These are phyloP conservation scores for Lasiurus borealis DNA, from an alignment of 2,113 vertebrate genomes.

Conservation along the genomic window DNA sequence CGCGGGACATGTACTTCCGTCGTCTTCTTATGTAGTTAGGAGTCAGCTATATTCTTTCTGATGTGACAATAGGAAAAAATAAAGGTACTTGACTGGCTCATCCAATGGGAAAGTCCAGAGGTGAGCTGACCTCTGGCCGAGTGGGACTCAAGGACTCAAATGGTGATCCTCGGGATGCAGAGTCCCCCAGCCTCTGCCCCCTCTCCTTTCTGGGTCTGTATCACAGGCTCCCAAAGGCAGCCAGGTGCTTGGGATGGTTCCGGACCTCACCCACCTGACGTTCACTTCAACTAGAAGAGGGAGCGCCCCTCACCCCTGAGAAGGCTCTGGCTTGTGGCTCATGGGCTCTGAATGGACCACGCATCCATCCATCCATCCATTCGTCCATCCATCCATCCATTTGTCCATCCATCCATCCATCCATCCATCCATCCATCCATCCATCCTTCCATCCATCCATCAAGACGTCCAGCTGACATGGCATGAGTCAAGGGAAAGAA, in stretches of 20 bases:
- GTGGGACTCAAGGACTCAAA: not conserved
- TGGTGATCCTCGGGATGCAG: no score
- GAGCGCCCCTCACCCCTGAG: not conserved
- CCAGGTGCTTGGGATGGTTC: not conserved
- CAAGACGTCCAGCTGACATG: not conserved
- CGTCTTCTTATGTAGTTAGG: not conserved
- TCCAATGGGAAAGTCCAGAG: not conserved
- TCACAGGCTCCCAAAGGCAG: not conserved
- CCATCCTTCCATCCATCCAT: not conserved
- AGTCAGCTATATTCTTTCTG: not conserved
- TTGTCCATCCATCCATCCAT: not conserved
- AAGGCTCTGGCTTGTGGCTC: not conserved
- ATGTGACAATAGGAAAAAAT: not conserved
- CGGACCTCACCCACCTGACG: not conserved
- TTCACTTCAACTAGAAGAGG: not conserved
- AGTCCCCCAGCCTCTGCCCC: not conserved
- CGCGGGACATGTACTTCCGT: rapidly evolving
- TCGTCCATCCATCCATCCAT: not conserved
- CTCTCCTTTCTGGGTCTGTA: no score
- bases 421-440: no score
- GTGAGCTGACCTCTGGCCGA: not conserved
- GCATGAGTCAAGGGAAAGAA: not conserved
- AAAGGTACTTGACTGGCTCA: not conserved
- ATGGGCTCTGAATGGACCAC: not conserved
- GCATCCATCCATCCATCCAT: not conserved